Conservation (phyloP, 2,888 invertebrate species). For the Hetaerina titia region DNA sequence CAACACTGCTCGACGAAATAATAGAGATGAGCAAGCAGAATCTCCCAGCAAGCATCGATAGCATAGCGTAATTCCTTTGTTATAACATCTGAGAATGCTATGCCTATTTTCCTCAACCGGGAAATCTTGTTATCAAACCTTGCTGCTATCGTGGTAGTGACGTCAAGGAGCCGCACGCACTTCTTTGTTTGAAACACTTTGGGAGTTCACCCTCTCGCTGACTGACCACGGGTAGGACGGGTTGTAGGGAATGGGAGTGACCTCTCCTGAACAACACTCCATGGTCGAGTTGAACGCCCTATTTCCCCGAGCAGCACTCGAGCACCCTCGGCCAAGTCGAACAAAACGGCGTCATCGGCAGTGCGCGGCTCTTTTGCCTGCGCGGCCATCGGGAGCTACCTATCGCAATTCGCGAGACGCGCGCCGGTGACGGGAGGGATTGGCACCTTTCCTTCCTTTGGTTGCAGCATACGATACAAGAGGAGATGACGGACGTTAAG, state of each 20-base stretch:
- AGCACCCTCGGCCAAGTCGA: slow-evolving; percentile 44
- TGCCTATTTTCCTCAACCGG: too few relatives aligned
- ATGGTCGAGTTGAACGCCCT: slow-evolving; percentile 20
- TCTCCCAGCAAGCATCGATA: too few relatives aligned
- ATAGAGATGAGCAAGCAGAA: too few relatives aligned
- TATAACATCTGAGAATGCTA: too few relatives aligned
- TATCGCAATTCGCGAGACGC: slow-evolving; percentile 58
- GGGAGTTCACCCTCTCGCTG: background rate
- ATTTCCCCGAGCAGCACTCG: slow-evolving; percentile 18
- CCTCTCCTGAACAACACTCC: background rate
- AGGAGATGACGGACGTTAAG: background rate
- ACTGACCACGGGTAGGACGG: background rate
- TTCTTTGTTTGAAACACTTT: too few relatives aligned
- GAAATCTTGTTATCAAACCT: too few relatives aligned
- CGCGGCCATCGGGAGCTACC: background rate
- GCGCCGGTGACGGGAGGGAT: background rate
- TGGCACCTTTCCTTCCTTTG: slow-evolving; percentile 13
- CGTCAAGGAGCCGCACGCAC: too few relatives aligned
- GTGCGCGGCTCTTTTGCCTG: background rate
- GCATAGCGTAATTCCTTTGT: too few relatives aligned
- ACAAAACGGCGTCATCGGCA: background rate
- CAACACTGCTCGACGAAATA: too few relatives aligned
- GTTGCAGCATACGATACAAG: slow-evolving; percentile 11
- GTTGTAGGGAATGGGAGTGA: background rate
- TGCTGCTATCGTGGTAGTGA: too few relatives aligned